phyloP scores from a whole-genome alignment of 2,888 invertebrate species.

The Himalopsyche kuldschensis region DNA sequence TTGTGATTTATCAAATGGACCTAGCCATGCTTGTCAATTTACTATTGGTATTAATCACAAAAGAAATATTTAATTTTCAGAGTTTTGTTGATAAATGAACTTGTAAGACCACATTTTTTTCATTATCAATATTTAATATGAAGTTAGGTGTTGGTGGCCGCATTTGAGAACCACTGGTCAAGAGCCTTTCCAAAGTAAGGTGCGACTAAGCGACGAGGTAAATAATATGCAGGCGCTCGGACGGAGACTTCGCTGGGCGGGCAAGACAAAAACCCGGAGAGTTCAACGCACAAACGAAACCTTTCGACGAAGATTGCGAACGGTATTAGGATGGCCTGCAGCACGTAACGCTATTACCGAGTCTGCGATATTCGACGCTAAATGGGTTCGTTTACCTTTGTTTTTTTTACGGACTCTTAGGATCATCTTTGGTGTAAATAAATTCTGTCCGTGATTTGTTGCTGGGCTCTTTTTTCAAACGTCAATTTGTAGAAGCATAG shows the following conservation, averaged over 20 bases:
- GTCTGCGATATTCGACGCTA: not conserved
- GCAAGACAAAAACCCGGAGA: constrained; percentile 20
- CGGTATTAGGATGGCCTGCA: not conserved
- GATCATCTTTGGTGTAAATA: not conserved
- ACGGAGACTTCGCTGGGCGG: constrained; percentile 13
- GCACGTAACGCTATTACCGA: not conserved
- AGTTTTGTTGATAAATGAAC: too few relatives aligned
- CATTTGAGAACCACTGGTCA: too few relatives aligned
- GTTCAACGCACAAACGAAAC: constrained; percentile 25
- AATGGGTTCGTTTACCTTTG: not conserved
- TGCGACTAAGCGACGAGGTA: not conserved
- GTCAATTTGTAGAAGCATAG: too few relatives aligned
- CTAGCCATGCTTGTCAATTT: too few relatives aligned
- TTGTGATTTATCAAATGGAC: too few relatives aligned
- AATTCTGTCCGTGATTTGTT: not conserved
- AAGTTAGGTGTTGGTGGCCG: too few relatives aligned
- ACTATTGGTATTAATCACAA: too few relatives aligned
- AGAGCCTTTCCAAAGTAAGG: too few relatives aligned
- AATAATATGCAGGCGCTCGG: not conserved
- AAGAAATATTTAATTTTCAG: too few relatives aligned
- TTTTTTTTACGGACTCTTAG: not conserved
- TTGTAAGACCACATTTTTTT: too few relatives aligned
- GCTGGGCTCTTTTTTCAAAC: too few relatives aligned
- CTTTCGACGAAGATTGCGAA: constrained; percentile 6
- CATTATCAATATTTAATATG: too few relatives aligned